phyloP scores from a whole-genome alignment of 2,113 vertebrate genomes.

The Atrichornis clamosus region DNA sequence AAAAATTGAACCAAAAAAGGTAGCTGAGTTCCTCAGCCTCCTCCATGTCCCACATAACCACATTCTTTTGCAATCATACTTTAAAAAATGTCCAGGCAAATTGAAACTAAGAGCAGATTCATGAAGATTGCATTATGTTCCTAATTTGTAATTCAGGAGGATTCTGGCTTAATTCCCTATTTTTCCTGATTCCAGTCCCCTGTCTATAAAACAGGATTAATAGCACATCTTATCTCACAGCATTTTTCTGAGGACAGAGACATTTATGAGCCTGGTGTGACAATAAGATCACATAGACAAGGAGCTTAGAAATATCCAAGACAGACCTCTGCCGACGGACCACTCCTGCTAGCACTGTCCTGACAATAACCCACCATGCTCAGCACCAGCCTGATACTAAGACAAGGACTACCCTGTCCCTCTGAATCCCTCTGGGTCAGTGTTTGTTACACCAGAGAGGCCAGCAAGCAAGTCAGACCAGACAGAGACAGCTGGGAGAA shows the following conservation, averaged over 20 bases:
- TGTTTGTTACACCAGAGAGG: background rate
- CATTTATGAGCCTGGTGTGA: background rate
- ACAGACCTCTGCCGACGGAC: background rate
- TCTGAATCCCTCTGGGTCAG: fast-evolving
- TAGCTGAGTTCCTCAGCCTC: background rate
- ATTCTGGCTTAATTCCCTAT: background rate
- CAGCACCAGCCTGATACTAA: background rate
- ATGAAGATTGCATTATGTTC: background rate
- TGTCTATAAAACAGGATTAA: background rate
- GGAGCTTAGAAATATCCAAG: background rate
- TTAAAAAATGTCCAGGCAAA: background rate
- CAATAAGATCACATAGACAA: background rate
- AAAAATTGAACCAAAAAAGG: background rate
- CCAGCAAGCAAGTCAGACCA: background rate
- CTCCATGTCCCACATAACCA: background rate
- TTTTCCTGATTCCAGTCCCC: background rate
- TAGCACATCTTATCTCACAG: background rate
- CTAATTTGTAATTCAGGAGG: background rate
- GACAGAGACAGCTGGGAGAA: background rate
- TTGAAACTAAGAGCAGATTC: background rate
- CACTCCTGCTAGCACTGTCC: background rate
- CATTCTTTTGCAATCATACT: background rate
- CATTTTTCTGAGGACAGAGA: background rate
- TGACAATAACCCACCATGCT: background rate
- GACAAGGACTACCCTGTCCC: background rate